Evolutionary conservation across 2,797 vertebrate species (phyloP), one percentile per base, ranked within the genome.

Genomic region (Hippopotamyrus pictus): DNA sequence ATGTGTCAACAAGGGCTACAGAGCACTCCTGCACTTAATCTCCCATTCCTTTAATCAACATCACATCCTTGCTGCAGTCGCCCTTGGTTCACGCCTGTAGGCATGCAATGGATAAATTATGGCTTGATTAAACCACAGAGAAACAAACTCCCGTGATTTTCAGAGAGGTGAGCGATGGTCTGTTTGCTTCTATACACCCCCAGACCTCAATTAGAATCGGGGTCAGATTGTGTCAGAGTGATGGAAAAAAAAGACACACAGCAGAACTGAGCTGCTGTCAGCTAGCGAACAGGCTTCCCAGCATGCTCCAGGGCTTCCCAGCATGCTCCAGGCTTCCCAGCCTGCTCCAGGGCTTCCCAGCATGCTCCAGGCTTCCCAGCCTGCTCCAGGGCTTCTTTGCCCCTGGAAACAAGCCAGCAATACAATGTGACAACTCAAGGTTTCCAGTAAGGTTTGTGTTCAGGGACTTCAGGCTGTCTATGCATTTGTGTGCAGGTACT

Each of bases 361-460:
- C 19, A 59, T 59, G 54, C 54, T 22, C 51, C 51, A 54, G 51
- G 14, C 51, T 54, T 17, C 50, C 50, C 50, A 51, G 84, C 4
- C 8, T 57, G 51, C 84, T 86, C 85, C 53, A n/a, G 85, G 53
- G 19, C 33, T 19, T 87, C 59, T n/a, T 41, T 62, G 17, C 86
- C 7, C 51, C 53, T 87, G 86, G 86, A 62, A 87, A 87, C 53
- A 41, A 44, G 33, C 86, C 33, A 54, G 86, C 86, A 62, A 59
- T 33, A 37, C 25, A 59, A 62, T 46, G 86, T 59, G 33, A 41
- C 4, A 14, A 19, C 84, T 86, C 41, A 54, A 86, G 51, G 86
- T 37, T 87, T 57, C 12, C 54, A 41, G 14, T 57, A 33, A 19
- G 51, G 51, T 86, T 53, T 25, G 51, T 86, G 50, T 86, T 51